Percentiles rank a stretch among this genome's conserved stretches.
Conservation (phyloP, 2,888 invertebrate species). For the Ecliptopera silaceata region DNA sequence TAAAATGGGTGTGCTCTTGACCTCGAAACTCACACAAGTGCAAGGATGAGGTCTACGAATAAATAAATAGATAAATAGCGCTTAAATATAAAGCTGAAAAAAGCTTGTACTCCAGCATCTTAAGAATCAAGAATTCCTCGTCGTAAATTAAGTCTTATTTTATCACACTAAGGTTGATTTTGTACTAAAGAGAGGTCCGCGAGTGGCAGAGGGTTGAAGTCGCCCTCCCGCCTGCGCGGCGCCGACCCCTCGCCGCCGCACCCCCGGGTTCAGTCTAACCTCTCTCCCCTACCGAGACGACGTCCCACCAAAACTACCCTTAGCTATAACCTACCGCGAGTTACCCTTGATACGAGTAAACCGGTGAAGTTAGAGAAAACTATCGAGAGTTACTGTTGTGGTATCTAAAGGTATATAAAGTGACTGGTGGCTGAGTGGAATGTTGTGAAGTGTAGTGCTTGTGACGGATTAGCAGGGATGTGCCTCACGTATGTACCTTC, state of each 20-base stretch:
- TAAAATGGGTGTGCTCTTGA: too few species aligned
- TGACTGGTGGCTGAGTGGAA: conserved; percentile 10
- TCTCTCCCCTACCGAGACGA: conserved; percentile 44
- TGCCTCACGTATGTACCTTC: conserved; percentile 7
- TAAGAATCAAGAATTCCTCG: too few species aligned
- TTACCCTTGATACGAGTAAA: background rate
- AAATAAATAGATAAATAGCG: too few species aligned
- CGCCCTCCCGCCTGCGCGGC: conserved; percentile 57
- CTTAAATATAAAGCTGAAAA: too few species aligned
- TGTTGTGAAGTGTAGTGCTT: conserved; percentile 27
- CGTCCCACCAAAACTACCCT: conserved; percentile 38
- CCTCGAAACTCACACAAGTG: too few species aligned
- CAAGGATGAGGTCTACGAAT: too few species aligned
- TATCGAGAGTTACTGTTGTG: conserved; percentile 5
- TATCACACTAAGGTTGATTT: conserved; percentile 3
- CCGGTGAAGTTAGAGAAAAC: too few species aligned
- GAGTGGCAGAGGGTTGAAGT: conserved; percentile 20
- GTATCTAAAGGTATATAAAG: background rate
- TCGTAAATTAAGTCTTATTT: background rate
- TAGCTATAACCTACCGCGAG: conserved; percentile 23
- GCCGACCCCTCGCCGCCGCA: conserved; percentile 42
- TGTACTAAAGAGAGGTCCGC: background rate
- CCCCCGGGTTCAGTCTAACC: conserved; percentile 52
- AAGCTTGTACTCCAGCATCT: too few species aligned
- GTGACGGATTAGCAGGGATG: conserved; percentile 15